Percentiles rank a stretch among this genome's conserved stretches.
phyloP scores from a whole-genome alignment of 2,888 invertebrate genomes.

The Nemurella pictetii region DNA sequence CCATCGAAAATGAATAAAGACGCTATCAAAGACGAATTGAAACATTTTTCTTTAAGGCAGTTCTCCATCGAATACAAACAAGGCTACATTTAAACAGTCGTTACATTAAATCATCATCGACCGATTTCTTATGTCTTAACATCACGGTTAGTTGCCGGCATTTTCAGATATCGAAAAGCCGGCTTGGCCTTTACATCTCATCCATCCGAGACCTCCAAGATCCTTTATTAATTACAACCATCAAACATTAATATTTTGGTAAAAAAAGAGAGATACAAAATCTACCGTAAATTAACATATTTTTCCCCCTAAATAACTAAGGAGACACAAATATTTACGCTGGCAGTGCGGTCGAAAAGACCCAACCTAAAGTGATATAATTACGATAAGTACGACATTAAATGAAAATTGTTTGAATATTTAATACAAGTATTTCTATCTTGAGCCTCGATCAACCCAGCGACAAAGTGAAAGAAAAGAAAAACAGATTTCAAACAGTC shows the following conservation, averaged over 20 bases:
- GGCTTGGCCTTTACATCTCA: no score
- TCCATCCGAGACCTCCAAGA: no score
- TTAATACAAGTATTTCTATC: background rate
- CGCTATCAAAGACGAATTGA: background rate
- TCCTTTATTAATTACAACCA: background rate
- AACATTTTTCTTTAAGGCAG: background rate
- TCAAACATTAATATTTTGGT: background rate
- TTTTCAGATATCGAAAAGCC: no score
- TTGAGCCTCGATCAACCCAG: background rate
- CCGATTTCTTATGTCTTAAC: background rate
- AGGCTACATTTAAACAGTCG: background rate
- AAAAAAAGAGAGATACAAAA: background rate
- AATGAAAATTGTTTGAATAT: background rate
- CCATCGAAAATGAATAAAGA: background rate
- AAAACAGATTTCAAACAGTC: background rate
- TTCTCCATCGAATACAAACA: background rate
- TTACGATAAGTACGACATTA: background rate
- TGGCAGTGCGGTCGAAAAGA: background rate
- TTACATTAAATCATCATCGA: background rate
- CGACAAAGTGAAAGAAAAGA: background rate
- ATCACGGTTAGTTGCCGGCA: background rate
- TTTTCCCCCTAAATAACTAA: background rate
- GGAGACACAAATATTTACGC: background rate
- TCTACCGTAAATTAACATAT: background rate
- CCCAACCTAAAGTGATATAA: background rate